Base-by-base conservation (phyloP, 2,888 invertebrate species). In the Lacanobia wlatinum region DNA sequence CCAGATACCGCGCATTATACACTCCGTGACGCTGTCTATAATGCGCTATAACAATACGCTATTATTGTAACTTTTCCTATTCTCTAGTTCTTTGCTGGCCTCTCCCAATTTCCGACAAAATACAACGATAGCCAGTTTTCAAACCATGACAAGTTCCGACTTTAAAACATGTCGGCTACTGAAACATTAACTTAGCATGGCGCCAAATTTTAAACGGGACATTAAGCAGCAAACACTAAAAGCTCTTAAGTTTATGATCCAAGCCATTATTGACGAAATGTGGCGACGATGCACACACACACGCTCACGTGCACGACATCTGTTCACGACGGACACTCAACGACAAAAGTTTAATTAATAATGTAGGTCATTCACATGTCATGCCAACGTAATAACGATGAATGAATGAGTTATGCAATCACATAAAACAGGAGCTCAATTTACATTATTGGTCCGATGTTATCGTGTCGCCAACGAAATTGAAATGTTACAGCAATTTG, bases 261-360 rank as follows among this genome's bases (percentile, higher is more conserved):
- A 38, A 78, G 48, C 70, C 73, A 73, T 76, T 81, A 82, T 74
- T 78, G 78, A 77, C 82, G 74, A 88, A 84, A 86, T 84, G 84
- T 84, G 79, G 65, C 58, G 50, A 50, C 55, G 77, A 65, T 56
- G 66, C 71, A 69, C 77, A 70, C 72, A 77, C 86, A 88, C 87
- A 87, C 82, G 87, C 84, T 86, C 87, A 89, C 87, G 90, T 92
- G 90, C 79, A 83, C 76, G 63, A 84, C 93, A 94, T 92, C 93
- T 94, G 94, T 86, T 85, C 28, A 50, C 53, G 75, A 60, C 43
- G 76, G 59, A 90, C 87, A 85, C 50, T 88, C 88, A 75, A 52
- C 62, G 58, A 84, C 87, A 90, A 79, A 91, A 91, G 84, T 83
- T 76, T 70, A 78, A 86, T 76, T 78, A 81, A 52, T 70, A 67